Conservation (phyloP, 2,113 vertebrate genomes). For the Microtus montanus region DNA sequence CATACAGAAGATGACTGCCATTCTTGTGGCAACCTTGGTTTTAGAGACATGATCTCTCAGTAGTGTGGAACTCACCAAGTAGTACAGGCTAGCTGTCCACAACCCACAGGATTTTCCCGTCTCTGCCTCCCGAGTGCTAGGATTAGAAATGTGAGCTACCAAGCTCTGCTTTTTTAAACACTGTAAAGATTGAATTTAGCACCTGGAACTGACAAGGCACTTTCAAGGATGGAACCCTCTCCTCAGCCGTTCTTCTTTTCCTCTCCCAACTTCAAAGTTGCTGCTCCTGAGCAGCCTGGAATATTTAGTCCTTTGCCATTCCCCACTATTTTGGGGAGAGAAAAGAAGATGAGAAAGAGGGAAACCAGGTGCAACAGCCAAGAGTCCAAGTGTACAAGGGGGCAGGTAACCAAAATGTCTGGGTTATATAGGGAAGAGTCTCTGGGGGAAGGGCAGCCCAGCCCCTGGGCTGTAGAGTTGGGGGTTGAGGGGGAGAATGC, state of each 20-base stretch:
- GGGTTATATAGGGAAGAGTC: no score
- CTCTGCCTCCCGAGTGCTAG: neutral
- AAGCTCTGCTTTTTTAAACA: neutral
- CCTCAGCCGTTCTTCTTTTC: neutral
- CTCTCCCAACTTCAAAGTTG: neutral
- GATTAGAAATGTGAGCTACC: neutral
- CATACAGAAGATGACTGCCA: no score
- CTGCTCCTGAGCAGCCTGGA: neutral
- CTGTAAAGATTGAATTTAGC: neutral
- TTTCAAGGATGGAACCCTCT: neutral
- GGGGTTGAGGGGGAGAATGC: neutral
- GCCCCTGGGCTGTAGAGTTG: neutral
- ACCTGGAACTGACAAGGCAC: neutral
- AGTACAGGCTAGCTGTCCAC: neutral
- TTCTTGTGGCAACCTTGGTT: neutral
- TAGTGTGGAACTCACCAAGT: neutral
- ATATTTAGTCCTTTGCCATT: neutral
- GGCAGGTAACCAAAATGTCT: no score
- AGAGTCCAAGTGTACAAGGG: no score
- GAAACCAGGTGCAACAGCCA: no score
- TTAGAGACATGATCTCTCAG: neutral
- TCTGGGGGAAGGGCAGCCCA: no score
- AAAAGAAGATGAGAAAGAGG: no score
- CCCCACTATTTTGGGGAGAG: neutral
- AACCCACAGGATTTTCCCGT: neutral